phyloP scores from a whole-genome alignment of 1,140 invertebrate genomes.

The Drosophila pectinifera region DNA sequence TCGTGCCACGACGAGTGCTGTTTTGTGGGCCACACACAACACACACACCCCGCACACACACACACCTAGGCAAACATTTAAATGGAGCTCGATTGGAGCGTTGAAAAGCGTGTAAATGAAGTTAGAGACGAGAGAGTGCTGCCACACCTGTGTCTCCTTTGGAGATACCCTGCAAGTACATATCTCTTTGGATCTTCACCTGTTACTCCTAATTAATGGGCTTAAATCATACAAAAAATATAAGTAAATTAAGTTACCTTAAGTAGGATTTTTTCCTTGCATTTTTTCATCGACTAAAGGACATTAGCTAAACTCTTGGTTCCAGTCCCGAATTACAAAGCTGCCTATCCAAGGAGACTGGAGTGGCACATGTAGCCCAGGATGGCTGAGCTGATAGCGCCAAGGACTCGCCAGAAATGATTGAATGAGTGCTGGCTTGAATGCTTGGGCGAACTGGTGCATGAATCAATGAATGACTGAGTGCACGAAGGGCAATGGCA shows the following conservation, averaged over 20 bases:
- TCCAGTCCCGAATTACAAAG: conserved; percentile 22
- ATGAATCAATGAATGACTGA: conserved; percentile 66
- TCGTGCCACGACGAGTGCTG: conserved; percentile 4
- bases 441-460: conserved; percentile 68
- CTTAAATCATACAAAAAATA: background rate
- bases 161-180: conserved; percentile 7
- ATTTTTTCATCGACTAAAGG: too few species aligned
- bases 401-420: conserved; percentile 47
- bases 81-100: conserved; percentile 71
- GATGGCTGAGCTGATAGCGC: conserved; percentile 13
- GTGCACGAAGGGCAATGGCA: conserved; percentile 51
- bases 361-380: conserved; percentile 8
- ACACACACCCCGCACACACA: conserved; percentile 14
- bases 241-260: background rate
- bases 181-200: too few species aligned
- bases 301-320: background rate
- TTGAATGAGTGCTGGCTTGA: conserved; percentile 66
- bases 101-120: conserved; percentile 77
- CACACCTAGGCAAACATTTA: conserved; percentile 65
- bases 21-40: conserved; percentile 19
- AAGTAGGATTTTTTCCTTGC: background rate
- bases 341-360: background rate
- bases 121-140: conserved; percentile 52
- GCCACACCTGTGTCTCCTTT: conserved; percentile 20
- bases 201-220: too few species aligned